Conservation (phyloP, 1,140 invertebrate genomes). For the Brachionus manjavacas region DNA sequence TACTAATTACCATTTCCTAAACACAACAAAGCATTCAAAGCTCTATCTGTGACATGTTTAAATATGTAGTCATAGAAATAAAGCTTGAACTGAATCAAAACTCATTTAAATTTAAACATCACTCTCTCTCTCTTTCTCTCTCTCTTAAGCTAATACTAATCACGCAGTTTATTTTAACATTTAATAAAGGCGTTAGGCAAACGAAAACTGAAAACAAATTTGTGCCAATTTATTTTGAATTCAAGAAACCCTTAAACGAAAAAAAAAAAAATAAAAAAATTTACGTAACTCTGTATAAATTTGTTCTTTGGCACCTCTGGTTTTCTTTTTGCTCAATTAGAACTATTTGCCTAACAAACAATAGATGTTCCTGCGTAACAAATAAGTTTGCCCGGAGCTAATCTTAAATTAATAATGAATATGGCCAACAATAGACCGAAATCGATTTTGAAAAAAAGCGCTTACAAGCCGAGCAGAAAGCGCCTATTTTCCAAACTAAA, state of each 20-base stretch:
- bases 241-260: not conserved
- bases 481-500: conserved; percentile 1
- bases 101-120: not conserved
- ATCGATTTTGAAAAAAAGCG: conserved; percentile 1
- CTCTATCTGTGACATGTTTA: not conserved
- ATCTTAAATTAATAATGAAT: not conserved
- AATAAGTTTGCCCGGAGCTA: not conserved
- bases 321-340: too few species aligned
- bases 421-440: not conserved
- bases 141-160: not conserved
- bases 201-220: not conserved
- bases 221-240: not conserved
- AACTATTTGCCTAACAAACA: not conserved
- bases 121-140: too few species aligned
- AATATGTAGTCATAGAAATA: not conserved
- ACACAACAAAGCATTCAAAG: not conserved
- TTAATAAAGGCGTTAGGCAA: not conserved
- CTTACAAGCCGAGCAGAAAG: conserved; percentile 14
- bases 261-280: not conserved
- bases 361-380: not conserved
- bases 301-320: not conserved
- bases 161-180: not conserved
- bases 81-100: not conserved
- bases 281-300: not conserved
- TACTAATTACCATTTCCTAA: not conserved